Conservation (phyloP, 2,113 vertebrate genomes). For the Coturnix japonica region DNA sequence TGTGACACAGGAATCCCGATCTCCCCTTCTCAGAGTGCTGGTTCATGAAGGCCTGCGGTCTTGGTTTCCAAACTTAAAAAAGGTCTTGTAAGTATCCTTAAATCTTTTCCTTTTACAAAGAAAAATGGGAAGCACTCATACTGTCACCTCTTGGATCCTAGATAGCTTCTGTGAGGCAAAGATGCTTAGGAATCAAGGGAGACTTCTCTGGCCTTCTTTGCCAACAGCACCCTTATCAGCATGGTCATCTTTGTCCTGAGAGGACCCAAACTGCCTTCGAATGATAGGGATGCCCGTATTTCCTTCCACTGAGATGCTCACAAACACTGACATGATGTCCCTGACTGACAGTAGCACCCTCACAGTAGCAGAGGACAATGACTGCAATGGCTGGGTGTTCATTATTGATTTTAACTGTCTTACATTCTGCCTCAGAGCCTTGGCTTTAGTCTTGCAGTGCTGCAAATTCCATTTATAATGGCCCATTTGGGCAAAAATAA, state of each 20-base stretch:
- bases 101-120: background rate
- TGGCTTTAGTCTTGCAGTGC: background rate
- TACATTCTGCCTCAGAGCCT: background rate
- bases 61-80: background rate
- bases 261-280: background rate
- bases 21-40: background rate
- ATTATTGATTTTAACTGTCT: background rate
- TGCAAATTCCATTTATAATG: background rate
- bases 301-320: fast-evolving
- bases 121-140: background rate
- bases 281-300: background rate
- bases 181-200: background rate
- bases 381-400: background rate
- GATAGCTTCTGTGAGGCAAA: background rate
- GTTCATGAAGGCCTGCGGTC: background rate
- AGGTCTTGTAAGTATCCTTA: background rate
- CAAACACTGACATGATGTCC: background rate
- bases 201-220: background rate
- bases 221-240: background rate
- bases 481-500: background rate
- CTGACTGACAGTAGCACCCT: background rate
- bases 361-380: background rate
- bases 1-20: background rate
- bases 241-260: background rate
- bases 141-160: too few species aligned